Percentiles rank a stretch among this genome's conserved stretches.
Evolutionary conservation across 2,113 vertebrate genomes (phyloP).

Genomic region (Symphodus melops): DNA sequence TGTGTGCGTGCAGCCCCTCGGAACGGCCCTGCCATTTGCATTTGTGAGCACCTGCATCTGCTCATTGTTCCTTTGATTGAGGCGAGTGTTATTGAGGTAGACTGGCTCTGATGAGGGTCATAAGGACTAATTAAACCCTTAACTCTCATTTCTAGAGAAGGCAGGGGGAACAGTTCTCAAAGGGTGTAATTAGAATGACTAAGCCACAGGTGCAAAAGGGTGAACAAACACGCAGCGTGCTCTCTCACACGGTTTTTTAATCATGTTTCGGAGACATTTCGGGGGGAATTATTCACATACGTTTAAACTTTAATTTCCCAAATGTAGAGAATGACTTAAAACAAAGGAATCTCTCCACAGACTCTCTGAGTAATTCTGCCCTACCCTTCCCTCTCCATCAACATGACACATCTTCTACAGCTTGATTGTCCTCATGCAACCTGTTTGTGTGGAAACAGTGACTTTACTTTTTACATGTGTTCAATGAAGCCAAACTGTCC

Average conservation of each 20-base stretch:
- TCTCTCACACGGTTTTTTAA: not conserved
- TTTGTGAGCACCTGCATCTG: constrained; percentile 57
- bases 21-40: not conserved
- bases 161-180: constrained; percentile 23
- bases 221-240: constrained; percentile 43
- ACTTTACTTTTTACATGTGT: not conserved
- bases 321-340: not conserved
- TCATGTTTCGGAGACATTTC: not conserved
- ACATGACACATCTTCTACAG: not conserved
- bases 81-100: constrained; percentile 50
- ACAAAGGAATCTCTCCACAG: not conserved
- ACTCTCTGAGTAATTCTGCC: not conserved
- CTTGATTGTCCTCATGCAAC: constrained; percentile 7
- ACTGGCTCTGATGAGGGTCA: constrained; percentile 68
- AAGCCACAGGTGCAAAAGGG: constrained; percentile 63
- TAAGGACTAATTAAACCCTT: constrained; percentile 66
- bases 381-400: not conserved
- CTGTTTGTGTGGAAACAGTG: constrained; percentile 5
- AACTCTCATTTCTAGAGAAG: constrained; percentile 53
- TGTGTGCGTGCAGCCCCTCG: not conserved
- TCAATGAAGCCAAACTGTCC: not conserved
- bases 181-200: constrained; percentile 55
- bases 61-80: constrained; percentile 61
- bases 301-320: not conserved
- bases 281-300: not conserved